Evolutionary conservation across 2,888 invertebrate genomes (phyloP), one percentile per base, ranked within the genome.

Genomic region (Acholoe squamosa): DNA sequence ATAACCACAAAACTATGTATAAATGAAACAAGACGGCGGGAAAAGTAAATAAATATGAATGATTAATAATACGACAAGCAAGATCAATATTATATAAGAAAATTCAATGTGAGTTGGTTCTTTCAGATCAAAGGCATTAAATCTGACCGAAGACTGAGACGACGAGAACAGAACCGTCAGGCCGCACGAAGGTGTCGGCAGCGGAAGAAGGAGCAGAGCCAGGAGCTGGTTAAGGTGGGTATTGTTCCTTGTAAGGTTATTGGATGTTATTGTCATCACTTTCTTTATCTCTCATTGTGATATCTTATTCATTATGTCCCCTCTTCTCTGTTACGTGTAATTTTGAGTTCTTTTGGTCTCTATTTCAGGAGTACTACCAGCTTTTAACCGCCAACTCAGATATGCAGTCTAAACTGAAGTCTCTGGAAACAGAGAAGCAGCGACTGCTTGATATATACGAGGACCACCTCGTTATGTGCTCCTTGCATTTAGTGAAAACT

Each of bases 121-220:
- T n/a, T 80, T 19, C 80, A 80, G 80, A 34, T 80, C 0, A 31
- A 31, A 16, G 80, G 80, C 22, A 80, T 80, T 33, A 89, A 89
- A 33, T 67, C 89, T 34, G 89, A 89, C 14, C 89, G 89, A 14
- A 80, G 28, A 28, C 34, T 91, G 16, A 84, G 92, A n/a, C 91
- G 93, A 61, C 92, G 93, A 71, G 93, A 94, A 34, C 93, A 93
- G 90, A 94, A 94, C 84, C 90, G 93, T 16, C 91, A 92, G 19
- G 94, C 94, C 0, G 94, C 94, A 14, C 92, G 91, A 43, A 90
- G 92, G 89, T 94, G 94, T 71, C 90, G 94, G 19, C 89, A 92
- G 52, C 93, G 93, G 90, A 93, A 93, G 90, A 94, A 93, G 89
- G 67, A 52, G 56, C 91, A 89, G 71, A 67, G 71, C 14, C 90